A percentile compares a stretch with the other conserved stretches of the same genome.
These are phyloP conservation scores for Formica exsecta DNA, from an alignment of 1,140 invertebrate genomes.

Conservation along the genomic window DNA sequence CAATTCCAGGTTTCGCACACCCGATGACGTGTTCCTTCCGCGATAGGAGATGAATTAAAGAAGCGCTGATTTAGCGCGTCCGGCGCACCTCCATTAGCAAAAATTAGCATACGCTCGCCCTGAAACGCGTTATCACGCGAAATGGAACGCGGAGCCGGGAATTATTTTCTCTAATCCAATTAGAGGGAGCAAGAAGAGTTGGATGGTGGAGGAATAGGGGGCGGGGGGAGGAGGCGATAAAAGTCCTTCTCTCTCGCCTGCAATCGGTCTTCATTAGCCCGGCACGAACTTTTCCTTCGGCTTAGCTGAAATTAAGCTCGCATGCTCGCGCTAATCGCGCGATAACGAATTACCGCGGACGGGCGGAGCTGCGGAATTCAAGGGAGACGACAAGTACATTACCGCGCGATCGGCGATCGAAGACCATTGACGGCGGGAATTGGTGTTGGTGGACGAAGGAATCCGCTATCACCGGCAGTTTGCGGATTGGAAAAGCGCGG, in stretches of 20 bases:
- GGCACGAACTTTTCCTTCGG: conserved; percentile 70
- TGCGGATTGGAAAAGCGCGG: conserved; percentile 54
- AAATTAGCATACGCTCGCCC: conserved; percentile 71
- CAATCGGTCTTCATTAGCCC: conserved; percentile 76
- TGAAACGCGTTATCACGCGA: conserved; percentile 67
- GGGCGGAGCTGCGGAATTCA: not conserved
- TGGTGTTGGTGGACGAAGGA: conserved; percentile 13
- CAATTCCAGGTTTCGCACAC: conserved; percentile 41
- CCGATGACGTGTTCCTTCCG: conserved; percentile 47
- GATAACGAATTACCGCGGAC: conserved; percentile 72
- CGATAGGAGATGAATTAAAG: conserved; percentile 64
- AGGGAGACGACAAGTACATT: conserved; percentile 10
- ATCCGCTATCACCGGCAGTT: conserved; percentile 42
- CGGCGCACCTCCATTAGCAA: conserved; percentile 66
- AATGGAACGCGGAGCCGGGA: conserved; percentile 70
- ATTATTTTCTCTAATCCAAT: conserved; percentile 79
- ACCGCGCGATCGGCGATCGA: conserved; percentile 24
- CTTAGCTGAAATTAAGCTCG: conserved; percentile 76
- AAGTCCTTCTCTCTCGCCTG: conserved; percentile 53
- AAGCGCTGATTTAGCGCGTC: conserved; percentile 62
- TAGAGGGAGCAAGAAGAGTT: not conserved
- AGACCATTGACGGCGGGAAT: not conserved
- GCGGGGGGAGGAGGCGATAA: conserved; percentile 57
- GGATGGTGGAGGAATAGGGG: no score
- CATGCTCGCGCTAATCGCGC: conserved; percentile 71